Evolutionary conservation across 2,113 vertebrate species (phyloP).

Genomic region (Narcine bancroftii): DNA sequence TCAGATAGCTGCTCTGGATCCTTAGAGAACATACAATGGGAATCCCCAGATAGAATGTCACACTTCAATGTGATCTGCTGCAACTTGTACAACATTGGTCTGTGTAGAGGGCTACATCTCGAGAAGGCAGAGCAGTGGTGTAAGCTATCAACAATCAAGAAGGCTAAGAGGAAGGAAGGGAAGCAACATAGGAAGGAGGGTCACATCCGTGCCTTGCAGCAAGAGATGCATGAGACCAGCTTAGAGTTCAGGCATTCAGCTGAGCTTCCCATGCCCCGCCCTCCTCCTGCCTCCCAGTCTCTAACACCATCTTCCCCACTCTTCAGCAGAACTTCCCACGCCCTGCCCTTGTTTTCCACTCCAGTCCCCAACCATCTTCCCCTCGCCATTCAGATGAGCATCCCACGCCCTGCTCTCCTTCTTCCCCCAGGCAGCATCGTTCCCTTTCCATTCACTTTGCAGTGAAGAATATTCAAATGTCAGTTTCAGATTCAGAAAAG

Average conservation of each 20-base stretch:
- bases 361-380: neutral
- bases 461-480: neutral
- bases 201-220: neutral
- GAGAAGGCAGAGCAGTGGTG: neutral
- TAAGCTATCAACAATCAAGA: neutral
- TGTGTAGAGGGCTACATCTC: neutral
- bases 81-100: neutral
- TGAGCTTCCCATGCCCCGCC: conserved; percentile 6
- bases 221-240: neutral
- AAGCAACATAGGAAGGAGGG: conserved; percentile 7
- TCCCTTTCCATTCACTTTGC: neutral
- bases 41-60: neutral
- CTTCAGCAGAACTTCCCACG: conserved; percentile 8
- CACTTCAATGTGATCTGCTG: neutral
- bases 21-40: neutral
- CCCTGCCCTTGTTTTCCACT: neutral
- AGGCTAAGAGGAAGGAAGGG: conserved; percentile 30
- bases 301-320: neutral
- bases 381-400: neutral
- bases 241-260: neutral
- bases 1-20: neutral
- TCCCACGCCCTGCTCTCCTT: neutral
- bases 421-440: neutral
- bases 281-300: neutral
- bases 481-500: neutral